Conservation (phyloP, 2,888 invertebrate species). For the Sipunculus nudus region DNA sequence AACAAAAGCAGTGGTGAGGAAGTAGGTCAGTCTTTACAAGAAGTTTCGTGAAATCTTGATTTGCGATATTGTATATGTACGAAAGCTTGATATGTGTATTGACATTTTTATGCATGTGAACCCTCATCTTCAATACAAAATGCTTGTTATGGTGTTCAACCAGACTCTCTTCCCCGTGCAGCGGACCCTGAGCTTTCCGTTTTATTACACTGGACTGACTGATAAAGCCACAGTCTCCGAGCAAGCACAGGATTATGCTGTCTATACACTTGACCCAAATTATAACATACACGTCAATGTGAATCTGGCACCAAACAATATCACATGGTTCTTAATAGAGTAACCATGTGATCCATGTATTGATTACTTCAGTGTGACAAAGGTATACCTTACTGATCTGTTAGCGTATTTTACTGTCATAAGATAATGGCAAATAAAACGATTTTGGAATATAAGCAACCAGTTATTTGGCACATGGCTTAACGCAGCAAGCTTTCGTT, state of each 20-base stretch:
- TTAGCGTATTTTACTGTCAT: no score
- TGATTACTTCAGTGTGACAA: no score
- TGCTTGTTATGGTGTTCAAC: slow-evolving; percentile 40
- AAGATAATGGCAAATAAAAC: no score
- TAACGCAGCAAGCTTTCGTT: no score
- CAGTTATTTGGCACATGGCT: no score
- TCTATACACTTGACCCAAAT: slow-evolving; percentile 23
- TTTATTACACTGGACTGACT: slow-evolving; percentile 39
- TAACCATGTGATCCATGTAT: no score
- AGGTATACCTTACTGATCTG: no score
- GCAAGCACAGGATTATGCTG: slow-evolving; percentile 6
- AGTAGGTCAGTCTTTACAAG: slow-evolving; percentile 42
- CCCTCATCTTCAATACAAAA: slow-evolving; percentile 28
- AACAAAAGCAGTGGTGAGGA: slow-evolving; percentile 31
- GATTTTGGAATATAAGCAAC: no score
- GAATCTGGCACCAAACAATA: slow-evolving; percentile 18
- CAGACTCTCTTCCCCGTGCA: slow-evolving; percentile 24
- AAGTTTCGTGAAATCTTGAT: slow-evolving; percentile 34
- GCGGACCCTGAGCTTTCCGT: slow-evolving; percentile 27
- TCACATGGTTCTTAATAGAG: slow-evolving; percentile 36
- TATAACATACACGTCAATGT: slow-evolving; percentile 27
- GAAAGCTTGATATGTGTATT: slow-evolving; percentile 35
- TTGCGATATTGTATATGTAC: slow-evolving; percentile 41
- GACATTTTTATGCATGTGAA: slow-evolving; percentile 40
- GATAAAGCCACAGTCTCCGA: slow-evolving; percentile 22